Percentiles rank a stretch among this genome's conserved stretches.
These are phyloP conservation scores for Sparus aurata DNA, from an alignment of 2,797 vertebrate species.

Conservation along the genomic window DNA sequence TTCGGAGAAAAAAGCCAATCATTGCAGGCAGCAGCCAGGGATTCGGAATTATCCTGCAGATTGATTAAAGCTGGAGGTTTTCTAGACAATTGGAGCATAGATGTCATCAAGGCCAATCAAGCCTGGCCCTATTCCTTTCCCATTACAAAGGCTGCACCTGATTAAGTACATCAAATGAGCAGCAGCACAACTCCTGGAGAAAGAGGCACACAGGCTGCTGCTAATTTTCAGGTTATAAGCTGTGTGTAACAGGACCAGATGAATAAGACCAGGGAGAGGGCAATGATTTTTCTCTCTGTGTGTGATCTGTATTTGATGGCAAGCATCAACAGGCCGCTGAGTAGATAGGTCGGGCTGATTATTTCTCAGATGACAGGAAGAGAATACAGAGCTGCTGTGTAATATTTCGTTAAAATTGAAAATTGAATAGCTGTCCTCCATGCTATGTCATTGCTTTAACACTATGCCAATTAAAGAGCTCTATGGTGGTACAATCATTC, in stretches of 20 bases:
- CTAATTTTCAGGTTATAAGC: conserved; percentile 85
- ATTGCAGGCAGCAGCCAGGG: conserved; percentile 62
- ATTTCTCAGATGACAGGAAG: conserved; percentile 82
- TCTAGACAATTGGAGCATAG: conserved; percentile 86
- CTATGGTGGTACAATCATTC: conserved; percentile 74
- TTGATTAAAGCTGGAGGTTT: conserved; percentile 86
- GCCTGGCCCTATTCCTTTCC: conserved; percentile 82
- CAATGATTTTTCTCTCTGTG: conserved; percentile 70
- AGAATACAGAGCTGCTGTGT: conserved; percentile 77
- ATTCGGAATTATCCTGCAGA: conserved; percentile 80
- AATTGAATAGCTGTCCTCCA: conserved; percentile 84
- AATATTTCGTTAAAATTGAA: conserved; percentile 83
- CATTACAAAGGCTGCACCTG: conserved; percentile 86
- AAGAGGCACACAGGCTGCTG: conserved; percentile 75
- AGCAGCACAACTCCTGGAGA: conserved; percentile 75
- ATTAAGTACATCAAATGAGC: conserved; percentile 86
- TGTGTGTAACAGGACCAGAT: conserved; percentile 81
- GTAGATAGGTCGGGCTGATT: conserved; percentile 80
- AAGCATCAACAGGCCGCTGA: conserved; percentile 78
- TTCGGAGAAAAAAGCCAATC: conserved; percentile 67
- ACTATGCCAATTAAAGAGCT: conserved; percentile 79
- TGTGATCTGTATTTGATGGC: conserved; percentile 83
- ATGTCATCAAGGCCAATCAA: conserved; percentile 88
- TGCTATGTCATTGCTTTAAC: conserved; percentile 80
- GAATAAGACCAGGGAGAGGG: conserved; percentile 78